A percentile compares a stretch with the other conserved stretches of the same genome.
Conservation (phyloP, 2,113 vertebrate species). For the Upupa epops region DNA sequence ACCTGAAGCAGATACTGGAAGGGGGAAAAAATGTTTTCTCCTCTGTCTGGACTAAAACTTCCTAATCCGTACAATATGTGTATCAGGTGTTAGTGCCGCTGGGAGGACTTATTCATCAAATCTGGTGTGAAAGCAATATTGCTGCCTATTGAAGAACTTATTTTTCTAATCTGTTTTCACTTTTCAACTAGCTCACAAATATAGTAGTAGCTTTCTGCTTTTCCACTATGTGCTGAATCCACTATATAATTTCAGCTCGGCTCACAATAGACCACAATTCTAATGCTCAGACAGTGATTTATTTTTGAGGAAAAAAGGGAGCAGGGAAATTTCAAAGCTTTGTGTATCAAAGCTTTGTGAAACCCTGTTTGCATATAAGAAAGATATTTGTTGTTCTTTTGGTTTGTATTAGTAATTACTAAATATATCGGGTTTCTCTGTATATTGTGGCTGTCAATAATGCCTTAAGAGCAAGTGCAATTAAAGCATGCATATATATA, state of each 20-base stretch:
- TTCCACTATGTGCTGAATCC: constrained; percentile 40
- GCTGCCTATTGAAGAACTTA: constrained; percentile 55
- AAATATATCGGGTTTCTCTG: background rate
- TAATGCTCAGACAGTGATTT: background rate
- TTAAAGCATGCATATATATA: background rate
- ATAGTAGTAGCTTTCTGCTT: constrained; percentile 51
- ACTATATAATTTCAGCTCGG: constrained; percentile 38
- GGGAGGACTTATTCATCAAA: constrained; percentile 55
- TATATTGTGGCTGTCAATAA: background rate
- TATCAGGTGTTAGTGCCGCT: constrained; percentile 52
- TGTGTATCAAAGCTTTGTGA: background rate
- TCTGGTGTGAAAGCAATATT: constrained; percentile 42
- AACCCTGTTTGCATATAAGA: background rate
- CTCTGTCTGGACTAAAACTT: constrained; percentile 34
- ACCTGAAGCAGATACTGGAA: constrained; percentile 37
- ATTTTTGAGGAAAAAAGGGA: constrained; percentile 13
- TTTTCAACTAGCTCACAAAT: constrained; percentile 56
- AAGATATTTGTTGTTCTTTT: background rate
- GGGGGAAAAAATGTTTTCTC: background rate
- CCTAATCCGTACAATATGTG: constrained; percentile 48
- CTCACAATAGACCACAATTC: constrained; percentile 41
- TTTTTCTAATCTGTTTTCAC: constrained; percentile 55
- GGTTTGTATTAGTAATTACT: background rate
- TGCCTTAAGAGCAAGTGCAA: background rate
- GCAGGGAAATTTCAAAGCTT: background rate